phyloP scores from a whole-genome alignment of 2,113 vertebrate species.

The Plectropomus leopardus region DNA sequence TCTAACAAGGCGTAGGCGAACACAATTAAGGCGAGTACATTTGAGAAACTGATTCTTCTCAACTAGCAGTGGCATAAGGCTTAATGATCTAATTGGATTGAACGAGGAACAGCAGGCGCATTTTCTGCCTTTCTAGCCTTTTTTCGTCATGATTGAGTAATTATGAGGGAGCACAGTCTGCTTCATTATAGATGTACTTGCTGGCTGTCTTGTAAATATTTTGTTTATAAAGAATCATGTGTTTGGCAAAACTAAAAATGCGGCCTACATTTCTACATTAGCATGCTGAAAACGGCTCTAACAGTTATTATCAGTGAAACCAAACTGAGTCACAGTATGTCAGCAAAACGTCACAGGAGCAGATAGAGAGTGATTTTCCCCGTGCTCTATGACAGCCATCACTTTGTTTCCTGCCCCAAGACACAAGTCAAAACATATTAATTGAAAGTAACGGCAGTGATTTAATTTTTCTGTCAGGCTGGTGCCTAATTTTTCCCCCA shows the following conservation, averaged over 20 bases:
- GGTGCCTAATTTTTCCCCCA: conserved; percentile 51
- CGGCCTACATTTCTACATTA: conserved; percentile 42
- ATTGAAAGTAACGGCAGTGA: conserved; percentile 70
- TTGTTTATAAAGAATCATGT: conserved; percentile 45
- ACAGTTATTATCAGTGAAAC: conserved; percentile 25
- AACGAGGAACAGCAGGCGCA: conserved; percentile 50
- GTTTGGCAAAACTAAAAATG: conserved; percentile 37
- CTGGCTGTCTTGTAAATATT: conserved; percentile 63
- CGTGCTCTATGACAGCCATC: conserved; percentile 28
- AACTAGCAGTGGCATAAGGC: conserved; percentile 54
- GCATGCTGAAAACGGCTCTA: conserved; percentile 18
- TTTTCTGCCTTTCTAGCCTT: conserved; percentile 52
- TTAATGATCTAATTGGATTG: conserved; percentile 71
- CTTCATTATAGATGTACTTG: conserved; percentile 58
- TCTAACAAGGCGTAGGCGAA: conserved; percentile 51
- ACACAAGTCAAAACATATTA: conserved; percentile 72
- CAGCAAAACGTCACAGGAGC: conserved; percentile 51
- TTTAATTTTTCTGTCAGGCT: conserved; percentile 68
- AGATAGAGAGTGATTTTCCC: conserved; percentile 52
- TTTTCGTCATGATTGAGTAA: conserved; percentile 61
- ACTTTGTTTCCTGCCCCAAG: conserved; percentile 57
- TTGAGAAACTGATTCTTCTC: conserved; percentile 57
- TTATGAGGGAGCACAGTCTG: conserved; percentile 49
- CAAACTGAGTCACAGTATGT: conserved; percentile 56
- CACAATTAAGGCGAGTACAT: conserved; percentile 61